Percentiles rank a stretch among this genome's conserved stretches.
Conservation (phyloP, 2,888 invertebrate genomes). For the Acronicta psi region DNA sequence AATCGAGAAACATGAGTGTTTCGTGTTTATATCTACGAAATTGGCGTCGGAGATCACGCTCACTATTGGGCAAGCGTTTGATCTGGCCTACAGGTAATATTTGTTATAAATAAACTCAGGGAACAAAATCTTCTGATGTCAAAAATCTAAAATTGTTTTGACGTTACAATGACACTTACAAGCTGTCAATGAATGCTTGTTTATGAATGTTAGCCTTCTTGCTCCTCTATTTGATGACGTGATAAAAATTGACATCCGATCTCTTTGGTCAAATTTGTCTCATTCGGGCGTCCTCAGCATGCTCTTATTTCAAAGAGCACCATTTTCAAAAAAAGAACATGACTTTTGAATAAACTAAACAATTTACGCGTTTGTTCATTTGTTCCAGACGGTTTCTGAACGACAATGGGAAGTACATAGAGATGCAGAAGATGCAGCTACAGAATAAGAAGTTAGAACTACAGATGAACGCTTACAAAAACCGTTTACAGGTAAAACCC, state of each 20-base stretch:
- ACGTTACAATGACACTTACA: too few species aligned
- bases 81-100: conserved; percentile 95
- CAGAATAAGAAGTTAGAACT: conserved; percentile 96
- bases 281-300: too few species aligned
- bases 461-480: conserved; percentile 95
- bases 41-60: conserved; percentile 99
- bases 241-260: too few species aligned
- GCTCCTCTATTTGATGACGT: too few species aligned
- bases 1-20: conserved; percentile 96
- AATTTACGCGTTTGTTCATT: background rate
- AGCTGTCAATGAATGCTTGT: too few species aligned
- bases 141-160: too few species aligned
- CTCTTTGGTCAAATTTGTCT: too few species aligned
- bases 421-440: conserved; percentile 95
- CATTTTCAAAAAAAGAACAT: too few species aligned
- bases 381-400: conserved; percentile 95
- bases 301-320: too few species aligned
- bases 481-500: conserved; percentile 92
- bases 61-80: conserved; percentile 99
- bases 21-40: conserved; percentile 99
- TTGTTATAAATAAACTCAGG: too few species aligned
- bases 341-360: background rate
- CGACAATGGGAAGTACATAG: conserved; percentile 96
- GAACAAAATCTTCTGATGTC: too few species aligned
- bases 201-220: too few species aligned